Percentiles rank a stretch among this genome's conserved stretches.
Conservation (phyloP, 2,113 vertebrate genomes). For the Kryptolebias marmoratus region DNA sequence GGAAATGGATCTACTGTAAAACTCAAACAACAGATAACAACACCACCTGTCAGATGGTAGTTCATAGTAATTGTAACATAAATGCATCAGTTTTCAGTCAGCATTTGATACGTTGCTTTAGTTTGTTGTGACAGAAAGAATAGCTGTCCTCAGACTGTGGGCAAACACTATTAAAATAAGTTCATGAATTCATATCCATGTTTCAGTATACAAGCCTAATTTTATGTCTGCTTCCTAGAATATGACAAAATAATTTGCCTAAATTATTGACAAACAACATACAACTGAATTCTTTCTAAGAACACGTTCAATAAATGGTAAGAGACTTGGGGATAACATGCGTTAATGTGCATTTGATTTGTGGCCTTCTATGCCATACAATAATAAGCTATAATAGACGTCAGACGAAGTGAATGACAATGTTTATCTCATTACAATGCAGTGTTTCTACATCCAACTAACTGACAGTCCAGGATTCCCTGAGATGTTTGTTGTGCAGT, state of each 20-base stretch:
- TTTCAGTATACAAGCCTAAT: conserved; percentile 5
- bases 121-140: conserved; percentile 31
- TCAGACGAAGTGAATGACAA: not conserved
- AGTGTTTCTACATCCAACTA: not conserved
- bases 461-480: too few relatives aligned
- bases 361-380: conserved; percentile 49
- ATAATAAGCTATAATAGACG: not conserved
- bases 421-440: not conserved
- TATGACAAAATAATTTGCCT: conserved; percentile 2
- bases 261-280: not conserved
- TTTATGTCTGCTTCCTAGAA: conserved; percentile 21
- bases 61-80: conserved; percentile 48
- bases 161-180: conserved; percentile 1
- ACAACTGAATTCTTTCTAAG: not conserved
- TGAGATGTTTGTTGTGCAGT: too few relatives aligned
- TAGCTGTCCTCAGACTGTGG: conserved; percentile 15
- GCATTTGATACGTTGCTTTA: conserved; percentile 30
- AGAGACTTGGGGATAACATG: conserved; percentile 36
- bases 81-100: conserved; percentile 26
- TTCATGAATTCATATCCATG: conserved; percentile 1
- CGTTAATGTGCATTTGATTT: conserved; percentile 36
- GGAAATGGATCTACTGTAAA: conserved; percentile 4
- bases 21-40: conserved; percentile 30
- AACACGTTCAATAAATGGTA: not conserved
- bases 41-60: conserved; percentile 40